phyloP scores from a whole-genome alignment of 2,888 invertebrate species.

The Aethes cnicana region DNA sequence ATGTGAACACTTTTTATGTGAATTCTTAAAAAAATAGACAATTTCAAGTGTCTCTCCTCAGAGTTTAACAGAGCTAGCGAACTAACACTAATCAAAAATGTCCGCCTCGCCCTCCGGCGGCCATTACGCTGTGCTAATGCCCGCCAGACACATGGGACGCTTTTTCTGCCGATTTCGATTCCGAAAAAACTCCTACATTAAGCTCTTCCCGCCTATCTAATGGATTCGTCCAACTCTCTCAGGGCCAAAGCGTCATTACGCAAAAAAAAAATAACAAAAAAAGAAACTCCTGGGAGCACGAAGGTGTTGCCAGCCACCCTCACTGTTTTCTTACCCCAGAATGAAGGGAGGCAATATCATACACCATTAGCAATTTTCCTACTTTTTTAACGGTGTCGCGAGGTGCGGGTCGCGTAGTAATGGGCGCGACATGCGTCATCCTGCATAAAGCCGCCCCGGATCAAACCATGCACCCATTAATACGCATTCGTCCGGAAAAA shows the following conservation, averaged over 20 bases:
- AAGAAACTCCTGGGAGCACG: constrained; percentile 72
- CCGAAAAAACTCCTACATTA: constrained; percentile 72
- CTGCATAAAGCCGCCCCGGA: constrained; percentile 10
- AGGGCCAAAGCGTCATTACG: constrained; percentile 78
- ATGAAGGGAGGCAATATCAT: constrained; percentile 83
- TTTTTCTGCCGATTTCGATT: constrained; percentile 62
- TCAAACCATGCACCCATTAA: constrained; percentile 1
- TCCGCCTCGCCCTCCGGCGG: constrained; percentile 40
- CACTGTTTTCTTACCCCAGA: constrained; percentile 75
- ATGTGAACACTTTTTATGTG: too few relatives aligned
- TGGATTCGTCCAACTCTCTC: constrained; percentile 79
- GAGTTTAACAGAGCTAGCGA: too few relatives aligned
- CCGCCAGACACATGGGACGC: constrained; percentile 61
- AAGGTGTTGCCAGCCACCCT: constrained; percentile 75
- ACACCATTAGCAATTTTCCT: constrained; percentile 82
- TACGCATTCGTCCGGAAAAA: too few relatives aligned
- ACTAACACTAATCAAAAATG: not conserved
- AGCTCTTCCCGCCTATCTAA: constrained; percentile 78
- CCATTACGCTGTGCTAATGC: constrained; percentile 67
- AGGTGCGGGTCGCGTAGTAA: constrained; percentile 37
- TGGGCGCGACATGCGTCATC: constrained; percentile 27
- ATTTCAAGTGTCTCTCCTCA: too few relatives aligned
- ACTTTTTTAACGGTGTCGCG: constrained; percentile 82
- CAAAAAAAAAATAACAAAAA: constrained; percentile 67
- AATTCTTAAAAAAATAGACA: too few relatives aligned